These are phyloP conservation scores for Phylloscopus trochiloides DNA, from an alignment of 2,113 vertebrate species.

Conservation along the genomic window DNA sequence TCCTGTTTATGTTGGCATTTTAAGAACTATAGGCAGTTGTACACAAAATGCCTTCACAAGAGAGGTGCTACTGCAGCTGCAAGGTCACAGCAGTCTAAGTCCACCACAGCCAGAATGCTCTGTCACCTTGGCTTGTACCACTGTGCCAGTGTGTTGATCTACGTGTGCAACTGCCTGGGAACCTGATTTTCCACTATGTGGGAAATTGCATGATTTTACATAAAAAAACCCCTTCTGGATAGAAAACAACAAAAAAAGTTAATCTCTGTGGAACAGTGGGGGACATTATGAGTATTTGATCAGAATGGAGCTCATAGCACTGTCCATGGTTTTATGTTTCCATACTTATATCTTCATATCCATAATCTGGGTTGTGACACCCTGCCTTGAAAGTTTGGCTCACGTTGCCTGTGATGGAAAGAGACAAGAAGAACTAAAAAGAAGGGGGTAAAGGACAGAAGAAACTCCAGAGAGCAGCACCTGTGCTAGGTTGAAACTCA, in stretches of 20 bases:
- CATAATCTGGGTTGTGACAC: not conserved
- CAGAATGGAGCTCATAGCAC: not conserved
- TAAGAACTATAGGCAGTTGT: not conserved
- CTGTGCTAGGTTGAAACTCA: not conserved
- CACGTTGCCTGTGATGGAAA: not conserved
- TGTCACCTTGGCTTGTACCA: not conserved
- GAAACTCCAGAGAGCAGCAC: not conserved
- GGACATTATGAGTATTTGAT: not conserved
- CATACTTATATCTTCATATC: not conserved
- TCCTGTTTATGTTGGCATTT: not conserved
- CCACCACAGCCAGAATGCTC: not conserved
- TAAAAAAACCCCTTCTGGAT: not conserved
- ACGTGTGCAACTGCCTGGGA: not conserved
- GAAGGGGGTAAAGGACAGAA: rapidly evolving
- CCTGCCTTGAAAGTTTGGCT: not conserved
- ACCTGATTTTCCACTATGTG: not conserved
- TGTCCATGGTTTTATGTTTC: not conserved
- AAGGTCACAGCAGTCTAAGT: not conserved
- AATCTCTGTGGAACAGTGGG: not conserved
- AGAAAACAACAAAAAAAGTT: not conserved
- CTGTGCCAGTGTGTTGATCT: not conserved
- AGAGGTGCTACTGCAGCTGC: not conserved
- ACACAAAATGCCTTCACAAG: not conserved
- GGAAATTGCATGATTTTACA: not conserved
- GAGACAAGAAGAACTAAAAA: not conserved